A percentile compares a stretch with the other conserved stretches of the same genome.
These are phyloP conservation scores for Sarcoramphus papa DNA, from an alignment of 2,797 vertebrate species.

Conservation along the genomic window DNA sequence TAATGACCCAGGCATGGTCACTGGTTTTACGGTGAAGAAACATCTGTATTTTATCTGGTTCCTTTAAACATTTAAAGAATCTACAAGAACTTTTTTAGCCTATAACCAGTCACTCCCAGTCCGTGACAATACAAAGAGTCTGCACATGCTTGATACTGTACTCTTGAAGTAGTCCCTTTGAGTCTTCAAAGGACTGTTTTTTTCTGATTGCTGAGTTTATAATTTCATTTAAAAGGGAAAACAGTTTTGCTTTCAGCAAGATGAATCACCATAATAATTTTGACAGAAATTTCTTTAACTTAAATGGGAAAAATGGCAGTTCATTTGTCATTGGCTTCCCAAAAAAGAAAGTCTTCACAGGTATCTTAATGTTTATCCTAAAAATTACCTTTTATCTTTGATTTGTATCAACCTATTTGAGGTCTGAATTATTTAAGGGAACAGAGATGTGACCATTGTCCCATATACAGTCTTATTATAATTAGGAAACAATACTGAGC, in stretches of 20 bases:
- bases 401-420: neutral
- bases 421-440: neutral
- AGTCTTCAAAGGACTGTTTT: neutral
- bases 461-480: neutral
- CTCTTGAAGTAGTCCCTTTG: neutral
- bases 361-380: neutral
- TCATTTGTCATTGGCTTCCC: neutral
- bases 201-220: neutral
- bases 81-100: neutral
- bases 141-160: neutral
- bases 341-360: neutral
- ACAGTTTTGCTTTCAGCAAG: neutral
- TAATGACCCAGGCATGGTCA: constrained; percentile 4
- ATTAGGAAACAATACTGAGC: neutral
- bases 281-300: neutral
- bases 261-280: neutral
- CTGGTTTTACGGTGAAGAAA: constrained; percentile 39
- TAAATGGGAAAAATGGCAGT: neutral
- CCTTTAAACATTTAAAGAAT: constrained; percentile 8
- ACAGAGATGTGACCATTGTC: neutral
- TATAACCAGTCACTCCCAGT: neutral
- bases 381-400: neutral
- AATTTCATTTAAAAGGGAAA: neutral
- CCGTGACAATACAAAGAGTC: neutral
- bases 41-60: constrained; percentile 34